Percentiles rank a stretch among this genome's conserved stretches.
phyloP scores from a whole-genome alignment of 2,888 invertebrate species.

The Steinernema scapterisci region DNA sequence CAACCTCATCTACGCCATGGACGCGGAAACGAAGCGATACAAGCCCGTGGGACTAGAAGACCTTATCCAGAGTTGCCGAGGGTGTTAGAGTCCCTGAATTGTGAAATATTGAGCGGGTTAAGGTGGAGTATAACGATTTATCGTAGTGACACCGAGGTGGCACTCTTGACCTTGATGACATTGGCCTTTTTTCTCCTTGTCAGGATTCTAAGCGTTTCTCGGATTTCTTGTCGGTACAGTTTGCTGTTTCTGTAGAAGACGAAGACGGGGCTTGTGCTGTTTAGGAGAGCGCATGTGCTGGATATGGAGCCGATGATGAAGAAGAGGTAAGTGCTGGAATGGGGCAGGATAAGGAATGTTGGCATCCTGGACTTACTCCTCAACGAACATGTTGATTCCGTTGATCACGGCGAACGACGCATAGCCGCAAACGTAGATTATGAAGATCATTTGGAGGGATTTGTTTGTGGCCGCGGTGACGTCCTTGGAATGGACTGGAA shows the following conservation, averaged over 20 bases:
- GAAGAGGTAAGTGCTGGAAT: neutral
- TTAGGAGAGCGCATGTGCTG: slow-evolving; percentile 2
- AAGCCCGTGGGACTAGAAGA: slow-evolving; percentile 1
- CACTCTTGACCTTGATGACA: neutral
- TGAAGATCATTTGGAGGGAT: slow-evolving; percentile 10
- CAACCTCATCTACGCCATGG: neutral
- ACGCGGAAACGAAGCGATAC: slow-evolving; percentile 2
- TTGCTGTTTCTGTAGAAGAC: slow-evolving; percentile 24
- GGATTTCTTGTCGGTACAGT: slow-evolving; percentile 2
- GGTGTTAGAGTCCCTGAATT: neutral
- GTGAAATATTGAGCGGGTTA: no score
- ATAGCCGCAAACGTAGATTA: slow-evolving; percentile 22
- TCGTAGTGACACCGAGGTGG: neutral
- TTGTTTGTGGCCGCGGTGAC: neutral
- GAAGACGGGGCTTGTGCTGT: slow-evolving; percentile 14
- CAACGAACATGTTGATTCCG: neutral
- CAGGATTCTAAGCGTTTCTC: neutral
- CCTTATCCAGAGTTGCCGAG: neutral
- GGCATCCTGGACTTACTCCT: neutral
- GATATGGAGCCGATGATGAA: slow-evolving; percentile 3
- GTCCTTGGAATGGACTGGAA: slow-evolving; percentile 12
- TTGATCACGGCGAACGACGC: slow-evolving; percentile 1
- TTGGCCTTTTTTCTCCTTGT: neutral
- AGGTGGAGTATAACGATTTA: neutral
- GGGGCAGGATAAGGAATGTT: neutral